Evolutionary conservation across 1,140 invertebrate genomes (phyloP), one percentile per base, ranked within the genome.

Genomic region (Diachasmimorpha longicaudata): DNA sequence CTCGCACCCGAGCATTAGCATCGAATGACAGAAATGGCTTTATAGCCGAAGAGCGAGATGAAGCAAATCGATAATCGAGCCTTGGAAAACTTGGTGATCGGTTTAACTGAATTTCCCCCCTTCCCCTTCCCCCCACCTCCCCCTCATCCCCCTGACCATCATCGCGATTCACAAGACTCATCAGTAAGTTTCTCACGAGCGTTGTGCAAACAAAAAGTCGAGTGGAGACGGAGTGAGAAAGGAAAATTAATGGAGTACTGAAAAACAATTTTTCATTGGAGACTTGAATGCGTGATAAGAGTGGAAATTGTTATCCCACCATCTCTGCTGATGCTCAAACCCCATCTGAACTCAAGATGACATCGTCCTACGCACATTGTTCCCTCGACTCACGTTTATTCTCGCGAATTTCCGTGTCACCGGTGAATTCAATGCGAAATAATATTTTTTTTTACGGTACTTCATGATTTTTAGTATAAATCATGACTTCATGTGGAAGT

Each of bases 11-110:
- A 55, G 73, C 67, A 83, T 82, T 81, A 83, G 80, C 81, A 83
- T 81, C 78, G 76, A 79, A 80, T 81, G 81, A 84, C 84, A 84
- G 79, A 83, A 83, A 84, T 83, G 82, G 81, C 78, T 83, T 81
- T 84, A 82, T 80, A 80, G 82, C 76, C 63, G 77, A 76, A 66
- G 74, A 19, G 42, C 23, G 23, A 74, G 70, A 84, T 75, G 76
- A 82, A 78, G 73, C 83, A 82, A 83, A 79, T 78, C 76, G 77
- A 82, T 80, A 77, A 79, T 79, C 69, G 55, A 10, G 55, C 72
- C 72, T 52, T 52, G 16, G 67, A 67, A 58, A 70, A 63, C 58
- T 25, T 63, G 48, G 21, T 11, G 23, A 63, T 63, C 21, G 58
- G 14, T 63, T 31, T 69, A 21, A 72, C 25, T 16, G 16, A 42